Base-by-base conservation (phyloP, 2,888 invertebrate genomes). In the Crossocerus cetratus region DNA sequence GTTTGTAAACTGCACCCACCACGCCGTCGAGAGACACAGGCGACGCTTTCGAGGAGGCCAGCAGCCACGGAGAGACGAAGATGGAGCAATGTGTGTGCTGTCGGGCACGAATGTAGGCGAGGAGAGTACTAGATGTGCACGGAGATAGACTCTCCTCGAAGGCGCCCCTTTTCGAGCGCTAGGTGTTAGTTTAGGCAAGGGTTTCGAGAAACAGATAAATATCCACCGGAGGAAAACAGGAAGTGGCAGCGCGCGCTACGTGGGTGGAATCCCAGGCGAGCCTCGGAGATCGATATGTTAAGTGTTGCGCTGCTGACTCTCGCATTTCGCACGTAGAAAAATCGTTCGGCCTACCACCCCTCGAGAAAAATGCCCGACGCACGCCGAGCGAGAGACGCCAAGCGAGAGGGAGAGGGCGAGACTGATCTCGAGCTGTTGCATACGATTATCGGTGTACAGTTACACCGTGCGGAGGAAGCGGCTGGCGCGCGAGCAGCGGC, bases 161-260 rank as follows among this genome's bases (percentile, higher is more conserved):
- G 83, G 78, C 78, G 82, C 78, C 80, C 81, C 78, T 83, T 84
- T 83, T 84, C 79, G 66, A 78, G 69, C 76, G 74, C 76, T 78
- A 84, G 83, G 81, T 84, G 86, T 85, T 87, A 81, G 77, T 85
- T 86, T 84, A 84, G 86, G 84, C 84, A 87, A 86, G 85, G 87
- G 84, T 84, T 86, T 82, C 64, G 76, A 80, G 78, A 84, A 86
- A 84, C 80, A 85, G 86, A 87, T 87, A 87, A 87, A 87, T 84
- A 86, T 85, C 77, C 75, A 67, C 62, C 71, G 65, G 67, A 62
- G 78, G 76, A 79, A 83, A 84, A 84, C 87, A 87, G 88, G 88
- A 88, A 86, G 86, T 84, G 72, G 56, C 60, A 32, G 32, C 8
- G 32, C 8, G 32, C 11, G 72, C 69, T 80, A 86, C 86, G 87